phyloP scores from a whole-genome alignment of 2,797 vertebrate genomes.

The Xenentodon cancila region DNA sequence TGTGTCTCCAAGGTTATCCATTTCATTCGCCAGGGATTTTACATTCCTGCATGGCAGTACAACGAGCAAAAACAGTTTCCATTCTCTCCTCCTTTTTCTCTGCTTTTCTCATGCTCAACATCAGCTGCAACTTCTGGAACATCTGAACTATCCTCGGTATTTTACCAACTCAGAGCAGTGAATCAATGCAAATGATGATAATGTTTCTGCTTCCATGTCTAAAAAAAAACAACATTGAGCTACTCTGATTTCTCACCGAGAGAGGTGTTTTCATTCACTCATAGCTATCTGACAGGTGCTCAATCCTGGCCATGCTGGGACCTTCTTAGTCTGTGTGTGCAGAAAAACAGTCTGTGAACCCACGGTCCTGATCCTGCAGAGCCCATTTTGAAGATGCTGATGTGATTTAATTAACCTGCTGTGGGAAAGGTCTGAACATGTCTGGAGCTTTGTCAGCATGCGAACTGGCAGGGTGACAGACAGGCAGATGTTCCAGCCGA shows the following conservation, averaged over 20 bases:
- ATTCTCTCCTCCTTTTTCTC: too few species aligned
- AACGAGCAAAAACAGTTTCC: too few species aligned
- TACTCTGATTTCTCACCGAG: background rate
- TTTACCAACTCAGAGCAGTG: too few species aligned
- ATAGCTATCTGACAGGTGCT: background rate
- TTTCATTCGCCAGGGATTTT: too few species aligned
- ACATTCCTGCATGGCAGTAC: too few species aligned
- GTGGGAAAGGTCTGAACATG: constrained; percentile 44
- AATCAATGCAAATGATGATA: too few species aligned
- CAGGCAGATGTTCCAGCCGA: constrained; percentile 76
- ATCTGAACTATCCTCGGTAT: too few species aligned
- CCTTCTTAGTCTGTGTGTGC: constrained; percentile 7
- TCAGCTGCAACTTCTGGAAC: too few species aligned
- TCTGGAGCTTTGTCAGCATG: constrained; percentile 27
- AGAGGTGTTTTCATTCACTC: constrained; percentile 1
- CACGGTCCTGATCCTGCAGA: constrained; percentile 17
- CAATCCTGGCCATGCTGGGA: background rate
- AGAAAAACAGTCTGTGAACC: background rate
- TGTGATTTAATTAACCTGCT: constrained; percentile 44
- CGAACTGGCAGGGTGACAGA: constrained; percentile 52
- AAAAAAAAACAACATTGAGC: background rate
- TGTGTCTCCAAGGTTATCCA: too few species aligned
- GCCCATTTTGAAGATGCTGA: constrained; percentile 15
- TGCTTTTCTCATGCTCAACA: too few species aligned
- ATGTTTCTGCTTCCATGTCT: too few species aligned